A percentile compares a stretch with the other conserved stretches of the same genome.
Evolutionary conservation across 2,113 vertebrate genomes (phyloP).

Genomic region (Dipodomys stephensi): DNA sequence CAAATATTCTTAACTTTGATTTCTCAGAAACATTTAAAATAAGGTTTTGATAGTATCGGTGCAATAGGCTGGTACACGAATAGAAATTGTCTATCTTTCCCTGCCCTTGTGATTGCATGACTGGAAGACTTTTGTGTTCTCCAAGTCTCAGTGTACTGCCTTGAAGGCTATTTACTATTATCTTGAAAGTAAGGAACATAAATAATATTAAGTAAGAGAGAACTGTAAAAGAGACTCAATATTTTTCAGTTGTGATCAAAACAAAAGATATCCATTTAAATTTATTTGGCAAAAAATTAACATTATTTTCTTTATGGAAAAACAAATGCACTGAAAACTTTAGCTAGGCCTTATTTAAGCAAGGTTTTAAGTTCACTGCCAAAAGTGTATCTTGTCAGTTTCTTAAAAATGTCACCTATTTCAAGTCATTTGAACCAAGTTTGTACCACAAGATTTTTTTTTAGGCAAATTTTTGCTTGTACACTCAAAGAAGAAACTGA

Average conservation of each 20-base stretch:
- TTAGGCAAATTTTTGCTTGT: neutral
- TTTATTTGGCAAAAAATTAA: neutral
- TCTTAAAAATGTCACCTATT: conserved; percentile 3
- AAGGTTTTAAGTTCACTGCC: conserved; percentile 23
- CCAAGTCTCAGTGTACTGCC: neutral
- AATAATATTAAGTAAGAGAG: neutral
- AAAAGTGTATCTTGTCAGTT: conserved; percentile 4
- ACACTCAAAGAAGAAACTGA: neutral
- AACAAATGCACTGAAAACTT: neutral
- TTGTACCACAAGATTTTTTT: neutral
- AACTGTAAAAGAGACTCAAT: neutral
- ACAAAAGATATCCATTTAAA: neutral
- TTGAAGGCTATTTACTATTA: neutral
- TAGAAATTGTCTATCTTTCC: neutral
- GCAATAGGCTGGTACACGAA: neutral
- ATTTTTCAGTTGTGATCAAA: neutral
- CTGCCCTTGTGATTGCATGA: neutral
- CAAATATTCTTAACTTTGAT: neutral
- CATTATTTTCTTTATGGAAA: neutral
- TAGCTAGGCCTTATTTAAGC: neutral
- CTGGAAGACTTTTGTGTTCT: neutral
- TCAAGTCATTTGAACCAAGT: neutral
- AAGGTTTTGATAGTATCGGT: neutral
- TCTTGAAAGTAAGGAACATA: neutral
- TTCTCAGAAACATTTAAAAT: conserved; percentile 12